These are phyloP conservation scores for Pseudoatta argentina DNA, from an alignment of 1,140 invertebrate genomes.

Conservation along the genomic window DNA sequence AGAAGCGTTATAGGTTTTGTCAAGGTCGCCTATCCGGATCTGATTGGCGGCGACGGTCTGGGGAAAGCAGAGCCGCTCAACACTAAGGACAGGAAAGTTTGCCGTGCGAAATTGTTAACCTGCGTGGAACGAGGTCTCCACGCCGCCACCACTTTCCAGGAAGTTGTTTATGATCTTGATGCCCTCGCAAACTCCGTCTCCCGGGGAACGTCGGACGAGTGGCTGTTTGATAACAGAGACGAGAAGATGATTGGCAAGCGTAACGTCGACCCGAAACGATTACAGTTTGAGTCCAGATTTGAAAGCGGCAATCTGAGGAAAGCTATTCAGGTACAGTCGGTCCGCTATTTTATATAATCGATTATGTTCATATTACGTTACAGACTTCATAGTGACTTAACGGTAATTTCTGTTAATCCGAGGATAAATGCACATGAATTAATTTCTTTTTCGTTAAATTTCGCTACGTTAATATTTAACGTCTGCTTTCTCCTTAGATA, in stretches of 20 bases:
- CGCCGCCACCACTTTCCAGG: slow-evolving; percentile 87
- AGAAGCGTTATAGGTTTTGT: slow-evolving; percentile 90
- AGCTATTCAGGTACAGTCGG: slow-evolving; percentile 91
- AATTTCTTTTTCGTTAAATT: not conserved
- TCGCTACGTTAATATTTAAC: slow-evolving; percentile 31
- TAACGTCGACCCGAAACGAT: slow-evolving; percentile 85
- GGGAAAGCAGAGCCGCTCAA: slow-evolving; percentile 88
- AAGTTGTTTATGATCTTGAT: slow-evolving; percentile 93
- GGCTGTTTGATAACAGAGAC: slow-evolving; percentile 86
- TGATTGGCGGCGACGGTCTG: slow-evolving; percentile 87
- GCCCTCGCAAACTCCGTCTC: slow-evolving; percentile 75
- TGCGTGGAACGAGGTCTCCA: slow-evolving; percentile 89
- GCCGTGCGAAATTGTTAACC: slow-evolving; percentile 88
- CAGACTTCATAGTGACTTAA: not conserved
- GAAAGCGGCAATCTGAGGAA: slow-evolving; percentile 96
- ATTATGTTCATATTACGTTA: slow-evolving; percentile 36
- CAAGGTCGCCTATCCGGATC: slow-evolving; percentile 92
- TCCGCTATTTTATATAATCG: slow-evolving; percentile 6
- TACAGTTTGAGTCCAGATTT: slow-evolving; percentile 95
- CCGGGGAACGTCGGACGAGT: slow-evolving; percentile 60
- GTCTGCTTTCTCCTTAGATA: slow-evolving; percentile 85
- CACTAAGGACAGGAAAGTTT: slow-evolving; percentile 88
- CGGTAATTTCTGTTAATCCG: not conserved
- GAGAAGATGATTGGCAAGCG: slow-evolving; percentile 87
- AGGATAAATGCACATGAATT: not conserved